Conservation (phyloP, 2,888 invertebrate species). For the Drosophila mimica region DNA sequence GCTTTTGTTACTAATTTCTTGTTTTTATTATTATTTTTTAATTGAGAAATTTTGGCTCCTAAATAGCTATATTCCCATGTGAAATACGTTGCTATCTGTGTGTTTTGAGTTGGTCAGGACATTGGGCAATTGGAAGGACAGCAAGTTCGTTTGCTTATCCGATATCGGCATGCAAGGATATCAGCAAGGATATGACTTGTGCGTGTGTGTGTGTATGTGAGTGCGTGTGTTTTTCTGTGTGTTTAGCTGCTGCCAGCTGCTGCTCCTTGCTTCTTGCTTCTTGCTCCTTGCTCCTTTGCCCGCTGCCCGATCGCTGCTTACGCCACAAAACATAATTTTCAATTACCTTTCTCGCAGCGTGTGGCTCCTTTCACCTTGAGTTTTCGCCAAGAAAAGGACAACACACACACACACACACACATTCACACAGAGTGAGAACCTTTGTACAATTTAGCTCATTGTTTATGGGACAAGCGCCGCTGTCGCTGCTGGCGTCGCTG, state of each 20-base stretch:
- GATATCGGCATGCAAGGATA: conserved; percentile 5
- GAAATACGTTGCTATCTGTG: background rate
- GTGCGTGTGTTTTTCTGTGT: conserved; percentile 29
- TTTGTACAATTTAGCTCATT: conserved; percentile 72
- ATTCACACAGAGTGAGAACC: conserved; percentile 15
- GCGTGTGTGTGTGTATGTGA: background rate
- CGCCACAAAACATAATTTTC: conserved; percentile 80
- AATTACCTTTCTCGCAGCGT: conserved; percentile 81
- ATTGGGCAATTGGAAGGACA: background rate
- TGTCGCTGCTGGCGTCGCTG: conserved; percentile 30
- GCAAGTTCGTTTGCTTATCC: background rate
- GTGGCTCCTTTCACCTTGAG: conserved; percentile 77
- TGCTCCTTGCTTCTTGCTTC: conserved; percentile 44
- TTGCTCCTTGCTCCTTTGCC: conserved; percentile 46
- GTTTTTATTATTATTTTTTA: background rate
- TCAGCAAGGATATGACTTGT: background rate
- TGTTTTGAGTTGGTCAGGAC: background rate
- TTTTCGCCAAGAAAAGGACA: conserved; percentile 78
- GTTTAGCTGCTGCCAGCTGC: conserved; percentile 61
- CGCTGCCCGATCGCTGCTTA: conserved; percentile 48
- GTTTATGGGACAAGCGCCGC: conserved; percentile 72
- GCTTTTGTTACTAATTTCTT: background rate
- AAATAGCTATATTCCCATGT: background rate
- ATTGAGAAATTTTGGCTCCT: background rate
- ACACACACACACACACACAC: conserved; percentile 36